phyloP scores from a whole-genome alignment of 2,797 vertebrate species.

The Myotis daubentonii region DNA sequence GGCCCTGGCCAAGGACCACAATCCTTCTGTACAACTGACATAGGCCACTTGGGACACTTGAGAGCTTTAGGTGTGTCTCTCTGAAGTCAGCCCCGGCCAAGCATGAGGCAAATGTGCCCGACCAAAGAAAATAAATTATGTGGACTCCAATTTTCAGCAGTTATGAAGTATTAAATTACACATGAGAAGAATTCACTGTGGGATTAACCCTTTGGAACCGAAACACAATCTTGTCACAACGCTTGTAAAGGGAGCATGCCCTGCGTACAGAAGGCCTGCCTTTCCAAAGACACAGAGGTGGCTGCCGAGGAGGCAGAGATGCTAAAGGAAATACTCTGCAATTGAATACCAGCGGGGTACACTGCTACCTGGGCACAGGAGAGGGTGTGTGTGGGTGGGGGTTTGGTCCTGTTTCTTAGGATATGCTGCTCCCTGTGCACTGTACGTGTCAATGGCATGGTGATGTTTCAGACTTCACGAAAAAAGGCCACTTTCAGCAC shows the following conservation, averaged over 20 bases:
- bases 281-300: conserved; percentile 46
- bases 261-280: neutral
- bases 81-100: conserved; percentile 90
- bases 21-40: conserved; percentile 89
- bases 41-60: conserved; percentile 90
- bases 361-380: neutral
- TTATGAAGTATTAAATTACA: conserved; percentile 89
- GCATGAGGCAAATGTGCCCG: conserved; percentile 90
- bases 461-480: neutral
- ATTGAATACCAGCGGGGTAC: conserved; percentile 50
- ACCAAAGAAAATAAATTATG: conserved; percentile 93
- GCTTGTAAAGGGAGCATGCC: conserved; percentile 14
- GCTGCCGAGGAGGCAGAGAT: neutral
- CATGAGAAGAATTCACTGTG: conserved; percentile 83
- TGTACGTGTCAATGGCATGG: neutral
- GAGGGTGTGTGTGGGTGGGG: neutral
- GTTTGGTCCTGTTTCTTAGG: neutral
- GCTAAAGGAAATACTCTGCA: conserved; percentile 50
- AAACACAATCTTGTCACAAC: neutral
- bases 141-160: conserved; percentile 89
- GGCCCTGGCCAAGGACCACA: conserved; percentile 91
- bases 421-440: accelerated
- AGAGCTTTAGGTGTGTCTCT: conserved; percentile 94
- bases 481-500: neutral
- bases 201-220: conserved; percentile 86